Evolutionary conservation across 2,113 vertebrate species (phyloP).

Genomic region (Aegotheles bennettii): DNA sequence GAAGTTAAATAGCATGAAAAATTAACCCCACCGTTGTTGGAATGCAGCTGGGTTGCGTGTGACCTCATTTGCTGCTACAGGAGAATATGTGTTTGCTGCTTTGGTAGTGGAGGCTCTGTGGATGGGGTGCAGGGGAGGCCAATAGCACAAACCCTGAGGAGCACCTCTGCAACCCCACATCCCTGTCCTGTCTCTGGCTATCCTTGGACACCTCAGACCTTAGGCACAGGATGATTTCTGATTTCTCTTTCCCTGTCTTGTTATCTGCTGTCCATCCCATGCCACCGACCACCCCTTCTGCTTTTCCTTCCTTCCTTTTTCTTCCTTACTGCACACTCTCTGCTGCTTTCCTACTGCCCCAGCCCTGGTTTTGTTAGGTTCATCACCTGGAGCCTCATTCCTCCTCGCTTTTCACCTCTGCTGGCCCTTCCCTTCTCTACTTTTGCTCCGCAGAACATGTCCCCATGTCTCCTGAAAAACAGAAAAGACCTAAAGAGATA

Average conservation of each 20-base stretch:
- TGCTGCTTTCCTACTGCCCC: neutral
- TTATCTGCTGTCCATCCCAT: neutral
- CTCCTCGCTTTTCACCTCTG: neutral
- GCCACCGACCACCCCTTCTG: neutral
- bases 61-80: neutral
- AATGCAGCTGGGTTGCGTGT: neutral
- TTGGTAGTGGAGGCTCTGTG: neutral
- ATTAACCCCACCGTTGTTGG: neutral
- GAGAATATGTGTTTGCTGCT: neutral
- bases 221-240: neutral
- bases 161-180: neutral
- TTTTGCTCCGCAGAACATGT: neutral
- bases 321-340: neutral
- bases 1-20: slow-evolving; percentile 9
- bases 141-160: neutral
- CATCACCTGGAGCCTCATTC: neutral
- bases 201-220: neutral
- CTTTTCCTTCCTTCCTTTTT: neutral
- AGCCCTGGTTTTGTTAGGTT: neutral
- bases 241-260: neutral
- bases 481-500: neutral
- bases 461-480: neutral
- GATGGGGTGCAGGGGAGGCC: accelerated
- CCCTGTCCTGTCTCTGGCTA: neutral
- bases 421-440: neutral